Base-by-base conservation (phyloP, 2,888 invertebrate species). In the Leptopilina syphax region DNA sequence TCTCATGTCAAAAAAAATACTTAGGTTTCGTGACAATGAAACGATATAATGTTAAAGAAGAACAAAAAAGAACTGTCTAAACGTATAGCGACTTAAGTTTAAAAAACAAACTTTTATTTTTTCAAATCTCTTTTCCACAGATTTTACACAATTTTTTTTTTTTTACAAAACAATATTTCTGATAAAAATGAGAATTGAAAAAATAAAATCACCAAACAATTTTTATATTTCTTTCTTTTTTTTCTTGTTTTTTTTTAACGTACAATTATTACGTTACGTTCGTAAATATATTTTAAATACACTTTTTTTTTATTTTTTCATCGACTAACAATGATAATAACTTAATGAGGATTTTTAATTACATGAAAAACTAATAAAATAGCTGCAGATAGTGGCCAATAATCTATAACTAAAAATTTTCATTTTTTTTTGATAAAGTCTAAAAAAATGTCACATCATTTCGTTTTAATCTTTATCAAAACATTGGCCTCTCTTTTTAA, bases 181-280 rank as follows among this genome's bases (percentile, higher is more conserved):
- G 50, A 13, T 27, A 57, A 34, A 47, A 57, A 73, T 3, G 34
- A 73, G 13, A 34, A 27, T 34, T 34, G 57, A 7, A 34, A 73
- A 73, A 73, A 73, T 41, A 73, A 73, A 57, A 73, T 54, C 54
- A 34, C 27, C 34, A 57, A 57, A 73, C 73, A 73, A 54, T n/a
- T 27, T 54, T 27, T 24, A 27, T 27, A 8, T 24, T 27, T 54
- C 27, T 70, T 50, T 50, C 10, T 27, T 24, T 27, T 27, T 34
- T 24, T 50, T 50, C 10, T 13, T 24, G 24, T 27, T 34, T 24
- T 50, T 70, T 54, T 70, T 70, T 27, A 54, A 57, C 73, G 34
- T 57, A 73, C 57, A 73, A 27, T 34, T 70, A 70, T 54, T 73
- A 73, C 54, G 73, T 57, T 57, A 13, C 27, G 24, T 34, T 73